Base-by-base conservation (phyloP, 2,113 vertebrate genomes). In the Peucedramus taeniatus region DNA sequence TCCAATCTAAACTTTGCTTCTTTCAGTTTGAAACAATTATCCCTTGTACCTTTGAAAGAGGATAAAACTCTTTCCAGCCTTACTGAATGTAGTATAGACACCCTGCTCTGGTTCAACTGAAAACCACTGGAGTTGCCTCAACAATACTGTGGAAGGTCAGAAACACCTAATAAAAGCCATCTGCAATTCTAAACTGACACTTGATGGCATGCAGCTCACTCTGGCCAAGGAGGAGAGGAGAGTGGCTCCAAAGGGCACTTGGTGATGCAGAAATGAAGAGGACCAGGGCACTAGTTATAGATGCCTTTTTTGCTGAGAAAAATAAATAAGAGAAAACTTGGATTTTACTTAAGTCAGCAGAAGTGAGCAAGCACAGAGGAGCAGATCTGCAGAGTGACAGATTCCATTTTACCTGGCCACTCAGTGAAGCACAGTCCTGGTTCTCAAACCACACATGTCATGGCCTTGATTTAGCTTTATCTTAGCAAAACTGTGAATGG, bases 301-400 rank as follows among this genome's bases (percentile, higher is more conserved):
- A 22, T 71, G 56, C 26, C 23, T 65, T 68, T 84, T 95, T 80
- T 54, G 20, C 59, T 44, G 44, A 80, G 84, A 59, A 93, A 45
- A 87, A n/a, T 39, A 59, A 86, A 66, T 64, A 90, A 39, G 24
- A 56, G 54, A 70, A 70, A 90, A 74, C 39, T 59, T 75, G 39
- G 11, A 8, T 84, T 80, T 92, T 90, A 60, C 54, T 80, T 21
- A 33, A 54, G 63, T 90, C 82, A 93, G 84, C 87, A 85, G n/a
- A 80, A 86, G 27, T 44, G 51, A 77, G 30, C 3, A 6, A 70
- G 37, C 75, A 8, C 19, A 49, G 70, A 37, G 51, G 78, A 74
- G 30, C 63, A 70, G 56, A 47, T 66, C 59, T 74, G 35, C 2
- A 0, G 59, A 74, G 60, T 59, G 60, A 59, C 50, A 74, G 50